phyloP scores from a whole-genome alignment of 2,888 invertebrate species.

The Silvanus unidentatus region DNA sequence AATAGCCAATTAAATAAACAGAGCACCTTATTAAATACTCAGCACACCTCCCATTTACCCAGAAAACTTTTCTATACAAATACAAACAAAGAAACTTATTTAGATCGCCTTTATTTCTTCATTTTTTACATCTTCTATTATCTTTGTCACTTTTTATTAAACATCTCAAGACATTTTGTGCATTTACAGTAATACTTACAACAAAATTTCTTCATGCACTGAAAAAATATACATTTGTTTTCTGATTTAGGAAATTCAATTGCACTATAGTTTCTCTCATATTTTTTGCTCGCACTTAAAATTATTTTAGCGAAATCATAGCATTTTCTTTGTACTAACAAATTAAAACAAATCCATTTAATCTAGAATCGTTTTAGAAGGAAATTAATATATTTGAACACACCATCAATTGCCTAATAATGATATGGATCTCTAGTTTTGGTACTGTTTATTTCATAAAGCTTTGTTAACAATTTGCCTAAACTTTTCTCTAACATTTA shows the following conservation, averaged over 20 bases:
- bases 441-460: too few relatives aligned
- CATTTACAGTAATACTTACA: constrained; percentile 22
- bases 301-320: constrained; percentile 13
- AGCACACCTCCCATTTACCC: too few relatives aligned
- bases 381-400: too few relatives aligned
- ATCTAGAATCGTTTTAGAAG: constrained; percentile 13
- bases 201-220: constrained; percentile 22
- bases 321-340: constrained; percentile 25
- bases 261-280: constrained; percentile 25
- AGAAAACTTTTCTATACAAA: too few relatives aligned
- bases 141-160: constrained; percentile 4
- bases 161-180: constrained; percentile 30
- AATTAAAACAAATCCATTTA: constrained; percentile 18
- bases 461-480: too few relatives aligned
- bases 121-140: too few relatives aligned
- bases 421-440: too few relatives aligned
- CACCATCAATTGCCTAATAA: constrained; percentile 9
- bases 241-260: constrained; percentile 24
- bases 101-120: too few relatives aligned
- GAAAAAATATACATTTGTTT: constrained; percentile 18
- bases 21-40: too few relatives aligned
- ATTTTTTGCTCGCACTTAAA: constrained; percentile 17
- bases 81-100: too few relatives aligned
- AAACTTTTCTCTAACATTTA: too few relatives aligned
- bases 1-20: too few relatives aligned